Evolutionary conservation across 2,113 vertebrate genomes (phyloP), one percentile per base, ranked within the genome.

Genomic region (Chascanopsetta lugubris): DNA sequence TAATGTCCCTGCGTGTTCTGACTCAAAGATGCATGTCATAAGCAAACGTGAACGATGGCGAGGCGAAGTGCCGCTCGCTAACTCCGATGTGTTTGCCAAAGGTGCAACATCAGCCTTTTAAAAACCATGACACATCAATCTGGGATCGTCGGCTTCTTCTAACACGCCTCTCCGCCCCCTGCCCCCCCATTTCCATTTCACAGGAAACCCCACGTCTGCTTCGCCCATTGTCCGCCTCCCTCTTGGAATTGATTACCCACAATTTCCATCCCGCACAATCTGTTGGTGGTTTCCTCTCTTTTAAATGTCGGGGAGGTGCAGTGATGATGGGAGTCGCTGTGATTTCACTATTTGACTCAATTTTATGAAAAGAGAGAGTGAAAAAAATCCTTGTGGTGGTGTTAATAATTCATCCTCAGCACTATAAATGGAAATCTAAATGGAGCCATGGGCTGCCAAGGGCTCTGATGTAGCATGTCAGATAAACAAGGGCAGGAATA

Each of bases 401-500:
- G 85, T 86, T 65, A 87, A 83, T 87, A 82, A 87, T 86, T 83
- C 46, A 82, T 79, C 9, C 25, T 69, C 56, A 48, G 48, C 47
- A 25, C 74, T 79, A 69, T 76, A 79, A 75, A 75, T 73, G 60
- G 65, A 53, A 65, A 61, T 67, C 72, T 79, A 79, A 79, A 81
- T 73, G 54, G 60, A 50, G 51, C 61, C 10, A 18, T 5, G 26
- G 36, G 54, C 77, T 55, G 61, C 57, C 56, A 54, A 38, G 27
- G 40, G 51, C 46, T 74, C 64, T 65, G 75, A 69, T 83, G 61
- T 49, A 62, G 53, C 72, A 62, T 72, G 55, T 58, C 67, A 73
- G 60, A 78, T 75, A 77, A 85, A 87, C 69, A 81, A 57, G 29
- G 49, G 24, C 24, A 51, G 46, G 38, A 67, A 64, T 25, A 25